Evolutionary conservation across 30 jellyfish, hydroid and myxozoan genomes (phyloP), one percentile per base, ranked within the genome.

Genomic region (Hydra vulgaris): DNA sequence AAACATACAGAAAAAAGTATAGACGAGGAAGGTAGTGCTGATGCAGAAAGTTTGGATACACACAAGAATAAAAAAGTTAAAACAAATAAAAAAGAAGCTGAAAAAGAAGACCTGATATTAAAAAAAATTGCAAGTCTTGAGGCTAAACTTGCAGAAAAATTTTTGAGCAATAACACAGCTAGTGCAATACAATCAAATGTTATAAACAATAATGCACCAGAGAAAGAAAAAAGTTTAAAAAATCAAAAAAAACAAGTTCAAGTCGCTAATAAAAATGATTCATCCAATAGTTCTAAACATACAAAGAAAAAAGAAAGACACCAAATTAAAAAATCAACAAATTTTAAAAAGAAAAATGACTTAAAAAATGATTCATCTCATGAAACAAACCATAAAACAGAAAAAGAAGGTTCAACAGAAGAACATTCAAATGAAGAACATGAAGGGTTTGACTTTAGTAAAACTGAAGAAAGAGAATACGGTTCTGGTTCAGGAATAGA

Each of bases 401-500:
- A 81, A 87, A 56, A 70, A 68, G 12, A 70, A 74, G 75, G 55
- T 52, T 0, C 54, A 21, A 18, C 66, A 71, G 7, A 74, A 19
- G 82, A 79, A 79, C 69, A n/a, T n/a, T n/a, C n/a, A n/a, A n/a
- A n/a, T n/a, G n/a, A n/a, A n/a, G n/a, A n/a, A n/a, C 53, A 67
- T 21, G 27, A 80, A 56, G 84, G 80, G 26, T 26, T 52, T 52
- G 82, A 71, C 7, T 17, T 18, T 1, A 54, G 19, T 52, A 86
- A 54, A 70, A 69, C 26, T 26, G 68, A 19, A 16, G 82, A 81
- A 40, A 20, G 69, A 25, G 66, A 40, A 8, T 75, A 71, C 15
- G 77, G 73, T 18, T 53, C 72, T 0, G 81, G 75, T 7, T 55
- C 90, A 20, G 90, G 87, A 21, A 54, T 75, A 40, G 90, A 67